A percentile compares a stretch with the other conserved stretches of the same genome.
phyloP scores from a whole-genome alignment of 30 jellyfish, hydroid and myxozoan species.

The Chrysaora quinquecirrha region DNA sequence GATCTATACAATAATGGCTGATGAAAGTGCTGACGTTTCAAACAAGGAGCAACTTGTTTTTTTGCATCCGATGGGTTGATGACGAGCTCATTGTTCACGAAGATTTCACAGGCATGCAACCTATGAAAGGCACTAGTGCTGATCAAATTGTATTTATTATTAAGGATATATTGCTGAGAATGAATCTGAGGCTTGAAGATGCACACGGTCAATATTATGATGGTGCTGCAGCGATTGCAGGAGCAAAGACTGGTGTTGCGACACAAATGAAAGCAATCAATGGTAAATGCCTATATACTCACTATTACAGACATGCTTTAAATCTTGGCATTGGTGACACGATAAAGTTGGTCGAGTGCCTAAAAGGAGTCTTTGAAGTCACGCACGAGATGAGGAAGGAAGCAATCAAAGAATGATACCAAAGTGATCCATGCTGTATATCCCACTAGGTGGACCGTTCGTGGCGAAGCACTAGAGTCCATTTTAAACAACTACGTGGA shows the following conservation, averaged over 20 bases:
- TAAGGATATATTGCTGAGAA: conserved; percentile 46
- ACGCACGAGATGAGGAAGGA: conserved; percentile 53
- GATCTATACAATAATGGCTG: conserved; percentile 53
- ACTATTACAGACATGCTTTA: conserved; percentile 59
- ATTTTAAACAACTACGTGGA: conserved; percentile 30
- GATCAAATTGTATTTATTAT: conserved; percentile 23
- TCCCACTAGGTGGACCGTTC: conserved; percentile 68
- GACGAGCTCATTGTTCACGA: conserved; percentile 45
- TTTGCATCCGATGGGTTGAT: conserved; percentile 56
- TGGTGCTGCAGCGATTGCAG: conserved; percentile 87
- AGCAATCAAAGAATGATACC: conserved; percentile 42
- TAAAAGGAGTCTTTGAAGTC: conserved; percentile 56
- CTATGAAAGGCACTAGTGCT: conserved; percentile 24
- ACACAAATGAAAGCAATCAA: conserved; percentile 56
- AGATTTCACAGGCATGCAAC: conserved; percentile 27
- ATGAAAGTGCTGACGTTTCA: conserved; percentile 68
- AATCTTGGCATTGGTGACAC: conserved; percentile 69
- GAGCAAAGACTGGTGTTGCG: conserved; percentile 72
- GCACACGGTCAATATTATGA: conserved; percentile 74
- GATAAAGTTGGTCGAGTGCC: conserved; percentile 54
- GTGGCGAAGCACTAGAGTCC: conserved; percentile 66
- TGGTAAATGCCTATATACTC: conserved; percentile 63
- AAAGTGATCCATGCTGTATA: conserved; percentile 51
- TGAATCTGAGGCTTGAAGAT: conserved; percentile 71
- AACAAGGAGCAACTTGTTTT: conserved; percentile 65